Evolutionary conservation across 2,797 vertebrate species (phyloP).

Genomic region (Micrastur ruficollis): DNA sequence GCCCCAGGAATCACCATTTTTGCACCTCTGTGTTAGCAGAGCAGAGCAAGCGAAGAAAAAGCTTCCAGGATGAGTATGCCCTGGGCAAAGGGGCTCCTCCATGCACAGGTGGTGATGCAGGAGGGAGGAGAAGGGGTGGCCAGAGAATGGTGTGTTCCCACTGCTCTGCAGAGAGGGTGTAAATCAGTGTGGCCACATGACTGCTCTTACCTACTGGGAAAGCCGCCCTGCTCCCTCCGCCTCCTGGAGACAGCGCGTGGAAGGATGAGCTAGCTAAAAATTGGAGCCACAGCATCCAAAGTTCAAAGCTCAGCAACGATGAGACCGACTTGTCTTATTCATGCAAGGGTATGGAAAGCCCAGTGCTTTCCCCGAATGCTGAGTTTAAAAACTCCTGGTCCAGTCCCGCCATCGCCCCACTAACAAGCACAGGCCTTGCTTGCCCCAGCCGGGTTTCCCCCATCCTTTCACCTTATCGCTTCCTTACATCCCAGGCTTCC

Average conservation of each 20-base stretch:
- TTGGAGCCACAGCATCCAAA: not conserved
- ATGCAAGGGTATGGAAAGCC: not conserved
- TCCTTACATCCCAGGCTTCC: not conserved
- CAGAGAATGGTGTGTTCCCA: not conserved
- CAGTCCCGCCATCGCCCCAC: not conserved
- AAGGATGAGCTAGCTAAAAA: not conserved
- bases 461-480: not conserved
- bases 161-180: not conserved
- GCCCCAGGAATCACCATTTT: not conserved
- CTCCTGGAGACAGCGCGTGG: not conserved
- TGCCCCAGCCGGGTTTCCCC: not conserved
- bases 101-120: not conserved
- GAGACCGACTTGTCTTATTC: not conserved
- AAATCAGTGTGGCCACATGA: accelerated
- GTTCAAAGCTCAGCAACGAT: not conserved
- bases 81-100: not conserved
- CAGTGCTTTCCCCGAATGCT: not conserved
- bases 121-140: not conserved
- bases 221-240: not conserved
- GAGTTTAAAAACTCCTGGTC: not conserved
- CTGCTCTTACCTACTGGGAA: not conserved
- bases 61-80: not conserved
- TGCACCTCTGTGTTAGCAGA: not conserved
- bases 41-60: not conserved
- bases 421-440: not conserved